Evolutionary conservation across 2,888 invertebrate species (phyloP).

Genomic region (Nineta flava): DNA sequence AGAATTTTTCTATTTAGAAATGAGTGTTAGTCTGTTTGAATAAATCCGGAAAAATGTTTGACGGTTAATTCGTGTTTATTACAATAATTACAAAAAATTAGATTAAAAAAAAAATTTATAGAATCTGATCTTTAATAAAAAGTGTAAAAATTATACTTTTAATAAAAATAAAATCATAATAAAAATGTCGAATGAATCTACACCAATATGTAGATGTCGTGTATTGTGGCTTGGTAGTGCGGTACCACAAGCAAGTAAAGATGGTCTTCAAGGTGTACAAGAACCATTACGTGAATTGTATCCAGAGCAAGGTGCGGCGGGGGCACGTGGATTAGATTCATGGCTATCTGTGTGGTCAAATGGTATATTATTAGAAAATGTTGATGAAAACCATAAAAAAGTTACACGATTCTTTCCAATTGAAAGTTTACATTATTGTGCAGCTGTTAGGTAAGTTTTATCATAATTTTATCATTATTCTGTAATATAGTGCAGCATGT

Average conservation of each 20-base stretch:
- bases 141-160: no score
- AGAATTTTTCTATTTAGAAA: no score
- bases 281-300: conserved; percentile 92
- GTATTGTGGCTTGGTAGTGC: conserved; percentile 93
- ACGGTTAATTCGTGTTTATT: no score
- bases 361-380: conserved; percentile 87
- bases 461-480: no score
- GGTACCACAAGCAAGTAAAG: conserved; percentile 94
- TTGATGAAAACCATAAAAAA: conserved; percentile 87
- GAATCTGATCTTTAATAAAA: no score
- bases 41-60: no score
- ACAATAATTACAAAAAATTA: no score
- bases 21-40: no score
- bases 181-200: conserved; percentile 51
- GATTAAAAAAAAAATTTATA: no score
- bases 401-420: conserved; percentile 93
- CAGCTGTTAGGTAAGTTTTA: conserved; percentile 73
- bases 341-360: conserved; percentile 97
- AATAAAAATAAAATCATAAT: conserved; percentile 12
- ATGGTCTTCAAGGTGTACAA: conserved; percentile 93
- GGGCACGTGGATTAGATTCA: conserved; percentile 82
- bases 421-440: conserved; percentile 88
- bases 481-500: no score
- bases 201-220: conserved; percentile 90
- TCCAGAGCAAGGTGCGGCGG: conserved; percentile 81